These are phyloP conservation scores for Corythornis madagascariensis DNA, from an alignment of 2,113 vertebrate species.

Conservation along the genomic window DNA sequence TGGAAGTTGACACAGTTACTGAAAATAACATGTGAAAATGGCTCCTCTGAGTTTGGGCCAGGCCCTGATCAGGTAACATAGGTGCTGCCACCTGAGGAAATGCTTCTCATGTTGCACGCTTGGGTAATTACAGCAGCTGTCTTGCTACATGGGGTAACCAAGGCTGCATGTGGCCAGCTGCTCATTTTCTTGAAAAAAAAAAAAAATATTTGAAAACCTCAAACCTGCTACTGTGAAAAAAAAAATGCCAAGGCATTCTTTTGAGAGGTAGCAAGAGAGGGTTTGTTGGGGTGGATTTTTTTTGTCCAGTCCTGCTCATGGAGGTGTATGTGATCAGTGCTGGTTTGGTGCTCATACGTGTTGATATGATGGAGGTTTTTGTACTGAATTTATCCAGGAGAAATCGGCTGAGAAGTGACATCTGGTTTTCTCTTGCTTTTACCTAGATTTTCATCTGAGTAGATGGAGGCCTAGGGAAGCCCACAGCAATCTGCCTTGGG, in stretches of 20 bases:
- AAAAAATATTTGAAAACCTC: background rate
- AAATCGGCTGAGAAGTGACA: background rate
- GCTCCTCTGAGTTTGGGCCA: background rate
- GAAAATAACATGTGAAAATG: background rate
- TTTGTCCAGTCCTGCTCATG: background rate
- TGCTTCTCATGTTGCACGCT: background rate
- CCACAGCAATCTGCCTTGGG: background rate
- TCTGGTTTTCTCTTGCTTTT: background rate
- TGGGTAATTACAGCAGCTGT: background rate
- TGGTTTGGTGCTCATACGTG: background rate
- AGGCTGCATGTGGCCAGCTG: background rate
- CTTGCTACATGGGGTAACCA: background rate
- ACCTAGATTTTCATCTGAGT: background rate
- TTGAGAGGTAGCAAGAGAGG: background rate
- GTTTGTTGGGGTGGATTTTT: background rate
- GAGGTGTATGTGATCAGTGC: background rate
- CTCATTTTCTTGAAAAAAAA: background rate
- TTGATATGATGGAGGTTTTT: background rate
- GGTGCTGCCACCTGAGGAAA: background rate
- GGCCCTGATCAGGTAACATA: rapidly evolving
- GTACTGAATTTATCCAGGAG: background rate
- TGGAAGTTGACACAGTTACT: background rate
- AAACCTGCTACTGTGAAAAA: background rate
- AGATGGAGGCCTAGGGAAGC: background rate
- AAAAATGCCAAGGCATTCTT: rapidly evolving